A percentile compares a stretch with the other conserved stretches of the same genome.
phyloP scores from a whole-genome alignment of 2,888 invertebrate genomes.

The Drosophila mimica region DNA sequence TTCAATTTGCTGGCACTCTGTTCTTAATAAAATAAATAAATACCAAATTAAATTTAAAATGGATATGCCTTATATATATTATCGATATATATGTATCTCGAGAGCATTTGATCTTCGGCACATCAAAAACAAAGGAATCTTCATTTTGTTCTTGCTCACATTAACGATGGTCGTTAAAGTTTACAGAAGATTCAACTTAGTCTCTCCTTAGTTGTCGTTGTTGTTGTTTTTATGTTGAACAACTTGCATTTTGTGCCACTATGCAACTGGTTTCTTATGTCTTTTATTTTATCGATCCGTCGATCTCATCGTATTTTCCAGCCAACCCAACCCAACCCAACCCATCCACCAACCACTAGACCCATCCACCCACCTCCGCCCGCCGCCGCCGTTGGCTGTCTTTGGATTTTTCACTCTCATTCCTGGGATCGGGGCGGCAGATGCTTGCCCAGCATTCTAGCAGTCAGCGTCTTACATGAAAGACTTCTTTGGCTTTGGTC shows the following conservation, averaged over 20 bases:
- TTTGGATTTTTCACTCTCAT: constrained; percentile 67
- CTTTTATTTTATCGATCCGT: constrained; percentile 43
- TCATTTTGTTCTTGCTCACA: background rate
- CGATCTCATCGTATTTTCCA: constrained; percentile 49
- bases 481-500: constrained; percentile 34
- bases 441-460: constrained; percentile 13
- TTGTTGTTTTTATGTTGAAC: background rate
- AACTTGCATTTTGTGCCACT: constrained; percentile 43
- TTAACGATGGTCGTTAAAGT: constrained; percentile 1
- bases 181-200: constrained; percentile 1
- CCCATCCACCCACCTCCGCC: constrained; percentile 18
- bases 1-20: background rate
- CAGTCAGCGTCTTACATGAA: constrained; percentile 39
- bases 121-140: background rate
- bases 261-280: constrained; percentile 43
- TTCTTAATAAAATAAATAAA: background rate
- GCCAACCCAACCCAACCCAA: constrained; percentile 1
- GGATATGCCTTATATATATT: no score
- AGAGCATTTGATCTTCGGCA: background rate
- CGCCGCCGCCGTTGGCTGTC: background rate
- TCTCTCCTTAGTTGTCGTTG: background rate
- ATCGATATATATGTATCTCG: background rate
- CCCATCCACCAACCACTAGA: background rate
- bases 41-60: background rate
- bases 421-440: constrained; percentile 36